Conservation (phyloP, 2,888 invertebrate species). For the Eudemis profundana region DNA sequence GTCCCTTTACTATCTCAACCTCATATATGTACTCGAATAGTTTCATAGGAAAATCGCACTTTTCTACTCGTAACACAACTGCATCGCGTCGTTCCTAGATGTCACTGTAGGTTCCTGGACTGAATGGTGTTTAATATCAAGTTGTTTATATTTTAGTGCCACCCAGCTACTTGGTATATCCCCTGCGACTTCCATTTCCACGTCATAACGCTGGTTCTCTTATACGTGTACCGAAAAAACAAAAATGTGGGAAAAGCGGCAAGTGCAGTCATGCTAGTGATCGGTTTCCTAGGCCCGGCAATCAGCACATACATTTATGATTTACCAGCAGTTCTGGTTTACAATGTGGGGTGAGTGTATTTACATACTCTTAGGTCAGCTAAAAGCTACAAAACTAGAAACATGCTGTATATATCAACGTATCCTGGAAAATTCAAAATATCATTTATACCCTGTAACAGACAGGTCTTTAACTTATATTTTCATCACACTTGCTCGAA, state of each 20-base stretch:
- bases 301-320: conserved; percentile 23
- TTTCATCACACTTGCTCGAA: too few relatives aligned
- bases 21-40: too few relatives aligned
- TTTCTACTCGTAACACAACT: too few relatives aligned
- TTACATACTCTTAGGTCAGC: background rate
- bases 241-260: background rate
- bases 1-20: too few relatives aligned
- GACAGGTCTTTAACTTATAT: too few relatives aligned
- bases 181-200: conserved; percentile 37
- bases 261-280: conserved; percentile 3
- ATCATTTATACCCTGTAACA: too few relatives aligned
- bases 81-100: too few relatives aligned
- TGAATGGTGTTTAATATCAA: background rate
- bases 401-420: too few relatives aligned
- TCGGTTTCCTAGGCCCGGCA: conserved; percentile 7
- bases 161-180: conserved; percentile 24
- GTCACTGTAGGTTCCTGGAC: too few relatives aligned
- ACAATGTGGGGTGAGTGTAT: conserved; percentile 16
- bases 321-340: conserved; percentile 4
- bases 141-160: conserved; percentile 23
- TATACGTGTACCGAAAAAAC: conserved; percentile 34
- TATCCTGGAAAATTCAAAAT: too few relatives aligned
- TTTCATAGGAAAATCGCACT: too few relatives aligned
- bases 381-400: too few relatives aligned
- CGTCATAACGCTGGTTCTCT: conserved; percentile 26